phyloP scores from a whole-genome alignment of 1,140 invertebrate genomes.

The Littorina saxatilis region DNA sequence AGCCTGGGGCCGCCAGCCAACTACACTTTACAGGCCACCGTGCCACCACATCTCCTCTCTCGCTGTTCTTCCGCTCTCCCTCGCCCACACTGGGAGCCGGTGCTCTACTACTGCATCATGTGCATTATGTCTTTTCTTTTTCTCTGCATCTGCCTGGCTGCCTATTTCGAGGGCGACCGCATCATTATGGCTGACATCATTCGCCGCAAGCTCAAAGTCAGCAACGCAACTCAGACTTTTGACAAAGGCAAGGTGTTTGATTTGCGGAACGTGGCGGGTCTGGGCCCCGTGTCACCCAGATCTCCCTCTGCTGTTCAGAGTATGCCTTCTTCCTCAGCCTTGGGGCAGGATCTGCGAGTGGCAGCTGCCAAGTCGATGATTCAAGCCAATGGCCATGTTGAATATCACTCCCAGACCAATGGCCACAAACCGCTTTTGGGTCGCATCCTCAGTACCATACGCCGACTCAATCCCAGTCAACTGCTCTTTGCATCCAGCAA shows the following conservation, averaged over 20 bases:
- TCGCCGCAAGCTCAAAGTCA: slow-evolving; percentile 62
- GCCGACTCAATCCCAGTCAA: slow-evolving; percentile 44
- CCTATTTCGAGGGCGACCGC: slow-evolving; percentile 85
- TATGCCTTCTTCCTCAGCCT: not conserved
- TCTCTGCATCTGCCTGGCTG: slow-evolving; percentile 82
- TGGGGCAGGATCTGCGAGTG: slow-evolving; percentile 5
- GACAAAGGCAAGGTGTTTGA: slow-evolving; percentile 74
- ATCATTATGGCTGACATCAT: slow-evolving; percentile 78
- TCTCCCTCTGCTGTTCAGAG: not conserved
- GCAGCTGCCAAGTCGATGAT: slow-evolving; percentile 38
- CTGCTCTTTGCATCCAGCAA: slow-evolving; percentile 32
- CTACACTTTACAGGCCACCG: slow-evolving; percentile 87
- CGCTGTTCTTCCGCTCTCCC: slow-evolving; percentile 84
- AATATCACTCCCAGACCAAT: slow-evolving; percentile 46
- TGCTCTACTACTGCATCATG: slow-evolving; percentile 84
- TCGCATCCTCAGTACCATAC: slow-evolving; percentile 52
- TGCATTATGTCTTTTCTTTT: slow-evolving; percentile 82
- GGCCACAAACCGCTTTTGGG: slow-evolving; percentile 48
- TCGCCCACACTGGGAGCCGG: slow-evolving; percentile 88
- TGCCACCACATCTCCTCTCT: slow-evolving; percentile 86
- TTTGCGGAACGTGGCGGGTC: slow-evolving; percentile 67
- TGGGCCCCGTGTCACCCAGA: slow-evolving; percentile 35
- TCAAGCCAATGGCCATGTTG: slow-evolving; percentile 63
- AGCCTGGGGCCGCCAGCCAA: slow-evolving; percentile 79
- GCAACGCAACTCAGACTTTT: slow-evolving; percentile 60